These are phyloP conservation scores for Ganaspis sp. DNA, from an alignment of 1,140 invertebrate species.

Conservation along the genomic window DNA sequence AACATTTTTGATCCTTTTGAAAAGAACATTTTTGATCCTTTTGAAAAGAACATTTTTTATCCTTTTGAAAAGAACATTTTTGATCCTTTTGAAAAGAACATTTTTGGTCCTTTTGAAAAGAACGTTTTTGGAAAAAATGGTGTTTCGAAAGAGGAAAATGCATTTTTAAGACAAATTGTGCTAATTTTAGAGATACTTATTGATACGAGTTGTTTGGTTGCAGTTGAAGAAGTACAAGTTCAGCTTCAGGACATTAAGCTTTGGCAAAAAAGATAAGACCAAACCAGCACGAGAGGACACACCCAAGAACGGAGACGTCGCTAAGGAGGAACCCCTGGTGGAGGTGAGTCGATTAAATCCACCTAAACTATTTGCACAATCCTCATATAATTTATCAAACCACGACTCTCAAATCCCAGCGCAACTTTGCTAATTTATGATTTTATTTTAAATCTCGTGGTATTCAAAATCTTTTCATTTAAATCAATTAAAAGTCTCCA, in stretches of 20 bases:
- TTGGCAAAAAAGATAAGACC: constrained; percentile 89
- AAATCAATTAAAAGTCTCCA: no score
- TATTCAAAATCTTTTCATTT: no score
- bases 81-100: no score
- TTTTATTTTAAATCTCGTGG: no score
- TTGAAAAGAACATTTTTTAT: no score
- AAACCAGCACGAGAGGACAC: constrained; percentile 80
- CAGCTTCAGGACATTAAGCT: constrained; percentile 90
- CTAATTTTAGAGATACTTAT: not conserved
- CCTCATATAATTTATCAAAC: not conserved
- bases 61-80: no score
- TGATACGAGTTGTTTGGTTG: constrained; percentile 47
- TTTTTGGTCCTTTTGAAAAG: no score
- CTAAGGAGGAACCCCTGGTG: constrained; percentile 73
- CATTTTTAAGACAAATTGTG: no score
- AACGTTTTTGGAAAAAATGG: no score
- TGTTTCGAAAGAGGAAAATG: no score
- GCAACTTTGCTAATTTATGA: not conserved
- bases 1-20: no score
- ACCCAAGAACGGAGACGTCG: constrained; percentile 73
- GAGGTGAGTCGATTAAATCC: constrained; percentile 69
- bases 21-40: no score
- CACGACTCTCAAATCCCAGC: not conserved
- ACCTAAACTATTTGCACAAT: constrained; percentile 15
- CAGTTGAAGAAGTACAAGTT: constrained; percentile 87